Conservation (phyloP, 2,113 vertebrate species). For the Colinus virginianus region DNA sequence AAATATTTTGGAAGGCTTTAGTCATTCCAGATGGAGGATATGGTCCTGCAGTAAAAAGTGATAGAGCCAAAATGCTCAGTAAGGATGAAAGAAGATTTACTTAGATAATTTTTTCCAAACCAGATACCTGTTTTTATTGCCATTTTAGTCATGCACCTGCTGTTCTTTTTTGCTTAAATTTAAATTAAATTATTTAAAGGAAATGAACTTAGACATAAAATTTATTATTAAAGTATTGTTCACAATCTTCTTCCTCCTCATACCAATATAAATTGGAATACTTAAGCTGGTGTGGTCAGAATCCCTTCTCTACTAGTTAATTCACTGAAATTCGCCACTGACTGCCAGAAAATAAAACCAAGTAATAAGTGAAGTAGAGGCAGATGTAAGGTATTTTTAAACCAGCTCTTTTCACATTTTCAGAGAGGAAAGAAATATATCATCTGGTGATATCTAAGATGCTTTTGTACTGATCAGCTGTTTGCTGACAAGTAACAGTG, state of each 20-base stretch:
- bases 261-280: not conserved
- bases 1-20: not conserved
- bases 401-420: not conserved
- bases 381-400: not conserved
- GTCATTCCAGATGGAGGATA: not conserved
- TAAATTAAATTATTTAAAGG: constrained; percentile 14
- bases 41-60: not conserved
- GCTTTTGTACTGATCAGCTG: not conserved
- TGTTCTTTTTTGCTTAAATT: constrained; percentile 12
- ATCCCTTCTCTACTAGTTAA: not conserved
- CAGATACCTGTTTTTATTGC: not conserved
- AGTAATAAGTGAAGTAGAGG: not conserved
- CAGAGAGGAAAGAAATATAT: not conserved
- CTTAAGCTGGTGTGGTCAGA: not conserved
- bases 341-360: not conserved
- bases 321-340: not conserved
- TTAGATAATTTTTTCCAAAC: not conserved
- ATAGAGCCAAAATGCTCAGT: not conserved
- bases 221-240: constrained; percentile 6
- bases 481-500: not conserved
- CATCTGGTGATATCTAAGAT: not conserved
- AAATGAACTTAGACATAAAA: constrained; percentile 13
- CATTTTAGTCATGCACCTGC: not conserved
- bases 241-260: not conserved
- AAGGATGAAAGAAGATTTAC: not conserved